Percentiles rank a stretch among this genome's conserved stretches.
These are phyloP conservation scores for Sarcophaga subvicina DNA, from an alignment of 2,888 invertebrate genomes.

Conservation along the genomic window DNA sequence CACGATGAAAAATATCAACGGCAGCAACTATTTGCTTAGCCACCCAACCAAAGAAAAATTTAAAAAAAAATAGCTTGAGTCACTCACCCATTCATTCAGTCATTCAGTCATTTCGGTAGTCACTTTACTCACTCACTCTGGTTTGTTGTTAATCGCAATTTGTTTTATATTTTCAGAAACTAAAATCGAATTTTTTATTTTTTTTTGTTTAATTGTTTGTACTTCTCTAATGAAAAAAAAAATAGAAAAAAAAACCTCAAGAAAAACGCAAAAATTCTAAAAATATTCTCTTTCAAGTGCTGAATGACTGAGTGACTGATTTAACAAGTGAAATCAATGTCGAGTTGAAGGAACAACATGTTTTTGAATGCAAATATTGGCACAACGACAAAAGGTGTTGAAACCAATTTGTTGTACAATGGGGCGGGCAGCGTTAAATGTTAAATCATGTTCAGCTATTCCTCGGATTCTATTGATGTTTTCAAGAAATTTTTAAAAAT, in stretches of 20 bases:
- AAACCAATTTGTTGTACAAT: conserved; percentile 7
- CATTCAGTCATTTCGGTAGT: neutral
- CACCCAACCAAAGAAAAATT: conserved; percentile 18
- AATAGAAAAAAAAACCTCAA: neutral
- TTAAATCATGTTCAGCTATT: neutral
- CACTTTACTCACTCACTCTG: conserved; percentile 2
- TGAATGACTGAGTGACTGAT: conserved; percentile 41
- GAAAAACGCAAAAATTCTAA: conserved; percentile 10
- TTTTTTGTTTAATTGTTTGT: conserved; percentile 23
- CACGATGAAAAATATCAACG: neutral
- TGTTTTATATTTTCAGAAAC: conserved; percentile 34
- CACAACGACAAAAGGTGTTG: conserved; percentile 60
- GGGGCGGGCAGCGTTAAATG: too few species aligned
- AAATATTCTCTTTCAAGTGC: conserved; percentile 49
- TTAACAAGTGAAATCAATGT: conserved; percentile 66
- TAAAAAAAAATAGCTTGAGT: neutral
- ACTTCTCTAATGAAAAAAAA: neutral
- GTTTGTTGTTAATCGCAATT: conserved; percentile 43
- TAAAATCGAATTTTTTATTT: neutral
- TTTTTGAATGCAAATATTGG: conserved; percentile 49
- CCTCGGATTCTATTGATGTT: neutral
- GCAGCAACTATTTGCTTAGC: conserved; percentile 25
- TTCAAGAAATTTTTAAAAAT: too few species aligned
- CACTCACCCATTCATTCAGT: conserved; percentile 47
- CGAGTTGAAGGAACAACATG: conserved; percentile 63